These are phyloP conservation scores for Podarcis siculus DNA, from an alignment of 2,797 vertebrate species.

Conservation along the genomic window DNA sequence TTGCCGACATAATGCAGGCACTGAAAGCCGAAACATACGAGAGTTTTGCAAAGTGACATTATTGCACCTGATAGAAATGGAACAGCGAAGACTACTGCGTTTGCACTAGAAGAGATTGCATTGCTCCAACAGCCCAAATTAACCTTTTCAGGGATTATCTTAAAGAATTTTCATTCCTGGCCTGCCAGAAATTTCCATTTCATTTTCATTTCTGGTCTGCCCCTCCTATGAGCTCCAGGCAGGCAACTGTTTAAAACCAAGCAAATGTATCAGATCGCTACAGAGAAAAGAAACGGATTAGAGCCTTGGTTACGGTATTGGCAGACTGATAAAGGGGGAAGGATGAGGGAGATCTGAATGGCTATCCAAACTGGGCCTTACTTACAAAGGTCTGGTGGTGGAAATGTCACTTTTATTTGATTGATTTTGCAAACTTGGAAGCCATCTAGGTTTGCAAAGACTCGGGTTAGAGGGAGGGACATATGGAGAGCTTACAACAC, in stretches of 20 bases:
- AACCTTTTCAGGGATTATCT: background rate
- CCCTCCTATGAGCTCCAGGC: too few relatives aligned
- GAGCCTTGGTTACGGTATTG: background rate
- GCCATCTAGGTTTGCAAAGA: background rate
- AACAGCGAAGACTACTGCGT: background rate
- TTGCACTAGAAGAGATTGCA: background rate
- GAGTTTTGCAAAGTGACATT: constrained; percentile 6
- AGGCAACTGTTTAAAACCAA: background rate
- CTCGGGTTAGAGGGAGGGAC: background rate
- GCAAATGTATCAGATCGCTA: background rate
- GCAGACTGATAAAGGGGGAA: background rate
- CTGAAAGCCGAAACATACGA: background rate
- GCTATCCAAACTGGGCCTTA: too few relatives aligned
- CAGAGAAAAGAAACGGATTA: background rate
- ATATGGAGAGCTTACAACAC: background rate
- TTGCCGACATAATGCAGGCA: background rate
- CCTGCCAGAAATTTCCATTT: background rate
- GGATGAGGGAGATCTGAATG: too few relatives aligned
- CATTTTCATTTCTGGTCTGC: background rate
- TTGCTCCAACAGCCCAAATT: background rate
- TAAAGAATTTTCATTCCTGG: background rate
- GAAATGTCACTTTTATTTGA: too few relatives aligned
- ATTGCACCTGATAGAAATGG: constrained; percentile 10
- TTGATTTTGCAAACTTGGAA: background rate
- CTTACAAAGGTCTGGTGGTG: background rate